Percentiles rank a stretch among this genome's conserved stretches.
Evolutionary conservation across 2,797 vertebrate genomes (phyloP).

Genomic region (Artibeus lituratus): DNA sequence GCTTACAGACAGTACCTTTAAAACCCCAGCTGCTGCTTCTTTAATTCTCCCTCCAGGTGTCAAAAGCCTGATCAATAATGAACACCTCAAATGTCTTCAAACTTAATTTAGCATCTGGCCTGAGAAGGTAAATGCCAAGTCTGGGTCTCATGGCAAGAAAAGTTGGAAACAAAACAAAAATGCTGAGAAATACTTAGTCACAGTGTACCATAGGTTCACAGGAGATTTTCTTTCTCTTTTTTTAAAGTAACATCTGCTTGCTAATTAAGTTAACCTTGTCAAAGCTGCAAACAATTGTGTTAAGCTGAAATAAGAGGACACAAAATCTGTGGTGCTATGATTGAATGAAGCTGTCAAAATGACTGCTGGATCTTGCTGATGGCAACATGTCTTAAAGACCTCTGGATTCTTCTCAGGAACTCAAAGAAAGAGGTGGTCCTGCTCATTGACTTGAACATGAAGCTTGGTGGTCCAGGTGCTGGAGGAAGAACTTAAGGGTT

Average conservation of each 20-base stretch:
- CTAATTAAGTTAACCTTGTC: conserved; percentile 69
- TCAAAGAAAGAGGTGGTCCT: background rate
- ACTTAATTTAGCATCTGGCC: conserved; percentile 59
- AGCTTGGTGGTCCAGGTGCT: background rate
- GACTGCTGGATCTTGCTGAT: background rate
- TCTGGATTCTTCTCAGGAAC: background rate
- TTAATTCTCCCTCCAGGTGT: background rate
- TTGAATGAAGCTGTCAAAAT: background rate
- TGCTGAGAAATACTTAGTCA: background rate
- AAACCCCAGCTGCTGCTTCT: background rate
- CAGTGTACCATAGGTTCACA: background rate
- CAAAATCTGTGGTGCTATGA: background rate
- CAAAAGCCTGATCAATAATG: conserved; percentile 33
- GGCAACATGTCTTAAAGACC: background rate
- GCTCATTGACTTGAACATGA: background rate
- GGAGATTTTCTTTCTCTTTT: background rate
- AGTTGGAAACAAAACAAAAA: background rate
- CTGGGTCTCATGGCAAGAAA: background rate
- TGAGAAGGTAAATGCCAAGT: conserved; percentile 8
- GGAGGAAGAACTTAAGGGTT: background rate
- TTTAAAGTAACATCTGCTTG: conserved; percentile 24
- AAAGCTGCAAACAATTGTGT: conserved; percentile 42
- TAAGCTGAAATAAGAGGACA: conserved; percentile 53
- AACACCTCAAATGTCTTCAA: conserved; percentile 39
- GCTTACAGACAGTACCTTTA: background rate